Evolutionary conservation across 2,888 invertebrate species (phyloP).

Genomic region (Sclerodermus sp.): DNA sequence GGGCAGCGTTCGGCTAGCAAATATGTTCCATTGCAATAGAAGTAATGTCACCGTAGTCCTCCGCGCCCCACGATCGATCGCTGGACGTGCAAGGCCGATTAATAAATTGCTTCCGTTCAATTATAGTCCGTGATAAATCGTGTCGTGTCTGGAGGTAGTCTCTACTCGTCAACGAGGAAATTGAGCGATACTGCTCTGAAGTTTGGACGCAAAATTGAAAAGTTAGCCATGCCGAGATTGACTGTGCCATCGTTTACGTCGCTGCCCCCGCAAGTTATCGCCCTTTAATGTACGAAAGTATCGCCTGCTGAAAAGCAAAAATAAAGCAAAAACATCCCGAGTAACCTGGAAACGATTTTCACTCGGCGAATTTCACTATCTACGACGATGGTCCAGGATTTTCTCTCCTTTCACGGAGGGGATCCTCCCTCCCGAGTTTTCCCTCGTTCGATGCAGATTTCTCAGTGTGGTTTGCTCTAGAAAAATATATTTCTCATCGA

Average conservation of each 20-base stretch:
- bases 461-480: too few relatives aligned
- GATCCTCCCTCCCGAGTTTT: too few relatives aligned
- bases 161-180: slow-evolving; percentile 31
- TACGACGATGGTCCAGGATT: too few relatives aligned
- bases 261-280: not conserved
- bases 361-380: too few relatives aligned
- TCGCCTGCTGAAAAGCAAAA: not conserved
- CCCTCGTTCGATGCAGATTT: too few relatives aligned
- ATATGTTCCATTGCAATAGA: not conserved
- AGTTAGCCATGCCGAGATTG: slow-evolving; percentile 37
- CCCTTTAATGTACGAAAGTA: not conserved
- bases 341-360: too few relatives aligned
- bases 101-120: slow-evolving; percentile 40
- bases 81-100: slow-evolving; percentile 26
- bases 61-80: slow-evolving; percentile 23
- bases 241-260: slow-evolving; percentile 7
- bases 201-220: slow-evolving; percentile 39
- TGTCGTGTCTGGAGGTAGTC: slow-evolving; percentile 30
- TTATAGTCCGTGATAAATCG: slow-evolving; percentile 36
- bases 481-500: too few relatives aligned
- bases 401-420: too few relatives aligned
- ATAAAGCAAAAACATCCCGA: slow-evolving; percentile 1
- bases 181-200: slow-evolving; percentile 28
- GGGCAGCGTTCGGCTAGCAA: too few relatives aligned
- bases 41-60: not conserved